Evolutionary conservation across 2,888 invertebrate species (phyloP).

Genomic region (Cephus spinipes): DNA sequence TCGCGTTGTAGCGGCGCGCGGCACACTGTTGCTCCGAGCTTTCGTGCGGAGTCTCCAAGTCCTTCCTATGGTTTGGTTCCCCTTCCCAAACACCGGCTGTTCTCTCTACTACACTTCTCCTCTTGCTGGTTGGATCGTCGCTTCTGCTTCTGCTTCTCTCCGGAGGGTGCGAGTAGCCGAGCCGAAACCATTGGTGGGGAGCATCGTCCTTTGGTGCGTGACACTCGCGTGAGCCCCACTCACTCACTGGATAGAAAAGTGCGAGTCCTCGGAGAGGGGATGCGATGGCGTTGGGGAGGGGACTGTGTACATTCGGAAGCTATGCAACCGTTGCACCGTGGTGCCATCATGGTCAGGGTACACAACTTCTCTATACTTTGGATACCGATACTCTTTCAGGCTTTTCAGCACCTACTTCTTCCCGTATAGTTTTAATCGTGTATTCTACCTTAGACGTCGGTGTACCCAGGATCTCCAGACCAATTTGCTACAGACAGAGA

Average conservation of each 20-base stretch:
- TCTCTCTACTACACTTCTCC: slow-evolving; percentile 15
- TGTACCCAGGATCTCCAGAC: background rate
- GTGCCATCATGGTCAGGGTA: slow-evolving; percentile 33
- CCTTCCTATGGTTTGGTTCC: slow-evolving; percentile 32
- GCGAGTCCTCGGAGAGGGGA: slow-evolving; percentile 7
- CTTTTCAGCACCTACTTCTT: background rate
- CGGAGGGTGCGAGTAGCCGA: slow-evolving; percentile 14
- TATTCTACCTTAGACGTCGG: background rate
- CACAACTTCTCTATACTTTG: background rate
- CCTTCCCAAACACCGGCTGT: slow-evolving; percentile 16
- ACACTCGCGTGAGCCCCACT: slow-evolving; percentile 17
- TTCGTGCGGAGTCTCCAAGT: slow-evolving; percentile 40
- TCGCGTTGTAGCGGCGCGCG: slow-evolving; percentile 54
- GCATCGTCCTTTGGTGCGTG: slow-evolving; percentile 30
- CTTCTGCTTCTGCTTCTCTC: slow-evolving; percentile 19
- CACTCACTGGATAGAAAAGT: slow-evolving; percentile 19
- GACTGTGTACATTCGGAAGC: slow-evolving; percentile 17
- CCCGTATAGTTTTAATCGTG: background rate
- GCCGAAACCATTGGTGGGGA: slow-evolving; percentile 4
- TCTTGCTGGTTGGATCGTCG: background rate
- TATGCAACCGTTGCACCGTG: slow-evolving; percentile 34
- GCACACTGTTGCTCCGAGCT: slow-evolving; percentile 63
- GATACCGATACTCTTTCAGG: background rate
- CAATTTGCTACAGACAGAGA: background rate
- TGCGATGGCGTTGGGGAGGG: slow-evolving; percentile 7